phyloP scores from a whole-genome alignment of 2,888 invertebrate species.

The Eurytoma adleriae region DNA sequence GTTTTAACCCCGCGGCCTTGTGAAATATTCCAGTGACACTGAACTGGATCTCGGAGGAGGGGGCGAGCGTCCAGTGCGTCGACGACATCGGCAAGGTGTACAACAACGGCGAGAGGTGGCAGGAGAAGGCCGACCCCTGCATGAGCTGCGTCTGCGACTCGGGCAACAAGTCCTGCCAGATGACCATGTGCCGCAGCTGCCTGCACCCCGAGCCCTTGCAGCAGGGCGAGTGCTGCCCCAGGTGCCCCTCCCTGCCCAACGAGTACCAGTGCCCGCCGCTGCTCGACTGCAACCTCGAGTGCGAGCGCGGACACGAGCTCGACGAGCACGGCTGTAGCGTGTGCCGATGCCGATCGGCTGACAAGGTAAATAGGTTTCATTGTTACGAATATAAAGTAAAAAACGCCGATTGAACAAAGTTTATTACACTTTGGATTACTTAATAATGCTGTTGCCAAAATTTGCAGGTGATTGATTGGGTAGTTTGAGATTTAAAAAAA shows the following conservation, averaged over 20 bases:
- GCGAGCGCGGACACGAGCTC: conserved; percentile 68
- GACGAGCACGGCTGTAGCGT: conserved; percentile 67
- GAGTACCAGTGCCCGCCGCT: conserved; percentile 64
- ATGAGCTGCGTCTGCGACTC: conserved; percentile 68
- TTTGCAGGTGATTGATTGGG: no score
- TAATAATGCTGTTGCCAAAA: no score
- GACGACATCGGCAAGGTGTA: conserved; percentile 62
- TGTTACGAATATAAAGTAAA: no score
- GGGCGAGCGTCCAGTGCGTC: conserved; percentile 23
- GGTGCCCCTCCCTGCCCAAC: conserved; percentile 65
- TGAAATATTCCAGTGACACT: conserved; percentile 22
- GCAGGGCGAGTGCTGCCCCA: conserved; percentile 63
- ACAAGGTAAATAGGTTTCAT: conserved; percentile 8
- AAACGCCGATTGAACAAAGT: no score
- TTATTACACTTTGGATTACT: no score
- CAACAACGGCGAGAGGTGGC: conserved; percentile 62
- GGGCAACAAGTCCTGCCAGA: conserved; percentile 65
- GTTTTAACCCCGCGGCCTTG: no score
- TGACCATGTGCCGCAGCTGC: conserved; percentile 58
- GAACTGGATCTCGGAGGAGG: conserved; percentile 28
- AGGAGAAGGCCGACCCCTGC: conserved; percentile 66
- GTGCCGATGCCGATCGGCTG: conserved; percentile 64
- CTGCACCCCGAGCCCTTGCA: conserved; percentile 57
- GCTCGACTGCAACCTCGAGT: conserved; percentile 67
- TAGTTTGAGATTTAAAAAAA: no score